These are phyloP conservation scores for Syrphus vitripennis DNA, from an alignment of 2,888 invertebrate species.

Conservation along the genomic window DNA sequence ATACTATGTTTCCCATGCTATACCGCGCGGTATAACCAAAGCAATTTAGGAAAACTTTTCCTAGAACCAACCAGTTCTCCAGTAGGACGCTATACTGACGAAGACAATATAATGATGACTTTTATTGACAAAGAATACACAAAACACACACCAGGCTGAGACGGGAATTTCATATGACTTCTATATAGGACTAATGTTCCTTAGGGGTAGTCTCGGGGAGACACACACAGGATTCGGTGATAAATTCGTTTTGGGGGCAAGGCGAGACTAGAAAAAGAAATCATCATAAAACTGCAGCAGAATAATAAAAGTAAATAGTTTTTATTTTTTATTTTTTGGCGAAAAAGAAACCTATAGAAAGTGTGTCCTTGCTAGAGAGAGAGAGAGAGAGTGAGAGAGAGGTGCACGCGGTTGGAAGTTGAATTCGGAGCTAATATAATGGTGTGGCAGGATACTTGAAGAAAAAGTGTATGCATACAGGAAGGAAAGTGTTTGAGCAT, in stretches of 20 bases:
- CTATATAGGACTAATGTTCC: background rate
- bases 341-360: background rate
- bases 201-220: background rate
- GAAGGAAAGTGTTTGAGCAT: slow-evolving; percentile 50
- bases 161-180: background rate
- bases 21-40: slow-evolving; percentile 17
- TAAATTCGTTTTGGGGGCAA: slow-evolving; percentile 18
- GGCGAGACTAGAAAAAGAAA: slow-evolving; percentile 23
- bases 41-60: slow-evolving; percentile 50
- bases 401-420: background rate
- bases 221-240: background rate
- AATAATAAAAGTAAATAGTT: slow-evolving; percentile 43
- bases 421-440: background rate
- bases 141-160: slow-evolving; percentile 15
- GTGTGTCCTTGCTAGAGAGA: background rate
- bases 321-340: too few relatives aligned
- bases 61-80: background rate
- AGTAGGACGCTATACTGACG: background rate
- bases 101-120: slow-evolving; percentile 46
- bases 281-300: slow-evolving; percentile 37
- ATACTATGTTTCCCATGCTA: background rate
- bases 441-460: background rate
- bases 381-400: background rate
- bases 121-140: slow-evolving; percentile 37
- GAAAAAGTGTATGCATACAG: slow-evolving; percentile 24